Evolutionary conservation across 2,113 vertebrate genomes (phyloP), one percentile per base, ranked within the genome.

Genomic region (Atherinomorus stipes): DNA sequence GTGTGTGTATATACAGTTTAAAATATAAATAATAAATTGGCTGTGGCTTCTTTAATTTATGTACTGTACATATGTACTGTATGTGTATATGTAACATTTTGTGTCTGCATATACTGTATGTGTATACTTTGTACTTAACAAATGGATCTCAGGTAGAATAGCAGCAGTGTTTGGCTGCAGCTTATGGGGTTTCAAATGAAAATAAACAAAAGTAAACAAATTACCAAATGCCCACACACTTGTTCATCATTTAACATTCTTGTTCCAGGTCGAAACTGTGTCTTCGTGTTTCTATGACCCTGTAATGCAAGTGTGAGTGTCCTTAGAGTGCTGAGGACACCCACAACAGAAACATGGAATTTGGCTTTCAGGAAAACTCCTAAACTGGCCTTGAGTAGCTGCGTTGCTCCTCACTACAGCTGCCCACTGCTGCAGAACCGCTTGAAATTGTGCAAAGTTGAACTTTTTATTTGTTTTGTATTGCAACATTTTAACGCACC

Each of bases 401-500:
- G n/a, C 52, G n/a, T 3, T 42, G 11, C 40, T 42, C 40, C 13
- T 42, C 40, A 11, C 40, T 42, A 12, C 40, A 44, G 16, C 16
- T 16, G 13, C 11, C 42, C 16, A 1, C 15, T 15, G 16, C 16
- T 44, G 42, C 11, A 12, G 42, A 44, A 15, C n/a, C 0, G 44
- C n/a, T 4, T n/a, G 44, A 19, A 12, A 47, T 18, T 15, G 13
- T 34, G 31, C 31, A 19, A 26, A 31, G 10, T 34, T 2, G 10
- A 38, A 0, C 28, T 60, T 44, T 7, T 13, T 21, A 19, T 68
- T 34, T 64, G 19, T 18, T 86, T 77, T 1, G 8, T 34, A 7
- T 12, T 34, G 85, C 65, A 76, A 72, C 47, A 58, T 45, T 66
- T 64, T 71, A 16, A 60, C 49, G 51, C 53, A 40, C 54, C 9